Base-by-base conservation (phyloP, 2,113 vertebrate genomes). In the Sturnus vulgaris region DNA sequence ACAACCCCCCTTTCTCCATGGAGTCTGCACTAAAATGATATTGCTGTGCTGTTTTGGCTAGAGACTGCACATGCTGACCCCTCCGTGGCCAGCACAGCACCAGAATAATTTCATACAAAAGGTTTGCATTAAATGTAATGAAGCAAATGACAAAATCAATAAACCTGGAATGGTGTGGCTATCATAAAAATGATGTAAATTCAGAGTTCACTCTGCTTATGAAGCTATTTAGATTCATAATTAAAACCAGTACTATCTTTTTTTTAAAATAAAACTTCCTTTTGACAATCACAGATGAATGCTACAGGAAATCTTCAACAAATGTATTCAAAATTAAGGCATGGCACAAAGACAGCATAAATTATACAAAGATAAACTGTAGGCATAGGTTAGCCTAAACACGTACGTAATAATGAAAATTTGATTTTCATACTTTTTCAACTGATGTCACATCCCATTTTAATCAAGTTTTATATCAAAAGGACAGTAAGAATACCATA, bases 141-240 rank as follows among this genome's bases (percentile, higher is more conserved):
- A 98, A 98, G 97, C 97, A 98, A 98, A 98, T 98, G 98, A 98
- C 97, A 98, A 98, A 98, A 98, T 98, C 98, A 98, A 98, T 98
- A 98, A 97, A 96, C 97, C 66, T 82, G 94, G 96, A 97, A 98
- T 92, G 88, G 96, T 90, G 95, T 17, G 94, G 94, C 97, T 97
- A 97, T 98, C 98, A 98, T 98, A 98, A 98, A 98, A 98, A 97
- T 98, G 98, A 98, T 98, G 97, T 97, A 98, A 98, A 98, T 96
- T 96, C 95, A 93, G 97, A 96, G 98, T 98, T 98, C 98, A 97
- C 80, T 63, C 95, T 96, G 98, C 97, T 98, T 98, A 97, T 97
- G 97, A 97, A 97, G 98, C 97, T 97, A 98, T 98, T 98, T 97
- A 96, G 97, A 98, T 98, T 96, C 96, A 97, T 98, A 98, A 98